A percentile compares a stretch with the other conserved stretches of the same genome.
Conservation (phyloP, 2,888 invertebrate genomes). For the Drosophila pegasa region DNA sequence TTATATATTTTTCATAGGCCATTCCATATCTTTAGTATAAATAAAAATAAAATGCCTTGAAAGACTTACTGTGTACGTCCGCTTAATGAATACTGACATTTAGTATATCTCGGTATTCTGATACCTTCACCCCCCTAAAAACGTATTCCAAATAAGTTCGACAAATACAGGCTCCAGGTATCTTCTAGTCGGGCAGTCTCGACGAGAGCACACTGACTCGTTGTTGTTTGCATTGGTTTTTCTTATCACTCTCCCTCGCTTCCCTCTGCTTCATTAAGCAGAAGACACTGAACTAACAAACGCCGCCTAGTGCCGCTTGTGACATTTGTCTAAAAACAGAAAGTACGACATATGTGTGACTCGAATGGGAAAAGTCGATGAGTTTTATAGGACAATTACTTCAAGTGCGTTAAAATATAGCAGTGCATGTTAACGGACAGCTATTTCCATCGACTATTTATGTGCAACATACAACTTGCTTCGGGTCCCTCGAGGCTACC, state of each 20-base stretch:
- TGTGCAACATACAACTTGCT: constrained; percentile 17
- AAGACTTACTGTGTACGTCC: too few species aligned
- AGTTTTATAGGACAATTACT: constrained; percentile 5
- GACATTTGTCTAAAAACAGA: constrained; percentile 57
- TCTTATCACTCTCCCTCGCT: background rate
- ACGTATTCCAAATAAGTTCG: too few species aligned
- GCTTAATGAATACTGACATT: too few species aligned
- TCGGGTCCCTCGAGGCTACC: background rate
- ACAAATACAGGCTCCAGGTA: too few species aligned
- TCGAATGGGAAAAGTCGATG: constrained; percentile 15
- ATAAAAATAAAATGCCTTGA: too few species aligned
- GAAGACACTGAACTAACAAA: constrained; percentile 39
- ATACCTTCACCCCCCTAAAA: too few species aligned
- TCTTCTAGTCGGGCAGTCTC: too few species aligned
- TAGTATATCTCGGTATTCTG: too few species aligned
- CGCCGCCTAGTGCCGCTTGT: constrained; percentile 60
- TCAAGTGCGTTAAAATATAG: constrained; percentile 52
- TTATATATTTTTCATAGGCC: too few species aligned
- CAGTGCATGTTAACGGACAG: constrained; percentile 31
- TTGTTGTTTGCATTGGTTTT: constrained; percentile 7
- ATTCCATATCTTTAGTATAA: too few species aligned
- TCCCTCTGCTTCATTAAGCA: background rate
- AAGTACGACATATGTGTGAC: constrained; percentile 32
- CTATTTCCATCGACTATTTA: background rate
- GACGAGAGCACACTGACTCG: too few species aligned